Evolutionary conservation across 2,113 vertebrate species (phyloP).

Genomic region (Scatophagus argus): DNA sequence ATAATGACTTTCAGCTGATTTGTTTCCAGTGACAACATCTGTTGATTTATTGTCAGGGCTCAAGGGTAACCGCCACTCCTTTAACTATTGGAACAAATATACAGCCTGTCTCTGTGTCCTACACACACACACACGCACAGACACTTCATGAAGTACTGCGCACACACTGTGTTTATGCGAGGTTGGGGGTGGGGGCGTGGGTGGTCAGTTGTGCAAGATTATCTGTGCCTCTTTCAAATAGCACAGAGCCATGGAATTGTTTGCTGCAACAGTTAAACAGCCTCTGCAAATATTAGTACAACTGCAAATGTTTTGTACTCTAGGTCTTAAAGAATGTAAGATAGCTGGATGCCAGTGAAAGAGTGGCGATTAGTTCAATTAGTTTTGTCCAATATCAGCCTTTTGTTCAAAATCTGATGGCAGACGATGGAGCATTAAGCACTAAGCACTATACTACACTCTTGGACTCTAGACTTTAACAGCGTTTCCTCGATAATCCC

Average conservation of each 20-base stretch:
- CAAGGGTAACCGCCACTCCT: conserved; percentile 15
- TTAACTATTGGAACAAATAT: neutral
- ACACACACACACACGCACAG: neutral
- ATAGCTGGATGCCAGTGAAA: neutral
- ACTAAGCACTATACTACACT: neutral
- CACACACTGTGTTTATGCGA: neutral
- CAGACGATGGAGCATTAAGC: neutral
- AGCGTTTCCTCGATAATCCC: too few relatives aligned
- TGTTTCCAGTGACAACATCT: conserved; percentile 27
- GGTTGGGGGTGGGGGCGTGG: neutral
- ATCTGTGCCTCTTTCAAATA: conserved; percentile 14
- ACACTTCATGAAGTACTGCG: neutral
- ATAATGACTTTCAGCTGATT: conserved; percentile 40
- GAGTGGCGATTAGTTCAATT: neutral
- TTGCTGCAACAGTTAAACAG: conserved; percentile 22
- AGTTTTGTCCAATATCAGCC: too few relatives aligned
- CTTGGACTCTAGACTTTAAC: too few relatives aligned
- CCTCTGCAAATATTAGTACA: conserved; percentile 48
- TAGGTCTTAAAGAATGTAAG: neutral
- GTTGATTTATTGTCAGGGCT: conserved; percentile 28
- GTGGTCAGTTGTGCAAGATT: neutral
- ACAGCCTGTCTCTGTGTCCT: neutral
- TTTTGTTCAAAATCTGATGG: neutral
- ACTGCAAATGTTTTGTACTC: conserved; percentile 13
- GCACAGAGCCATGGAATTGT: conserved; percentile 3